Evolutionary conservation across 2,113 vertebrate genomes (phyloP).

Genomic region (Caranx ignobilis): DNA sequence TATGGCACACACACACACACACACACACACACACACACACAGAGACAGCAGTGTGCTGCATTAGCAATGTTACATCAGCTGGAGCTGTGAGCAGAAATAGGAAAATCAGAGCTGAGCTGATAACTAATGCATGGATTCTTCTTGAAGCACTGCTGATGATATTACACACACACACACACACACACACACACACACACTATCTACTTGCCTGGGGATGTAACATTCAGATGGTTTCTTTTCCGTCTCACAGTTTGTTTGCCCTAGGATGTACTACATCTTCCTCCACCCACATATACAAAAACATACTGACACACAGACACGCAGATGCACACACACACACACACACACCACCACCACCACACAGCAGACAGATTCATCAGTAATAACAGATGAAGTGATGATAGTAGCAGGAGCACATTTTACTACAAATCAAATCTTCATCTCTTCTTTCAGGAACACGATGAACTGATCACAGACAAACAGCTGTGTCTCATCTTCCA

Average conservation of each 20-base stretch:
- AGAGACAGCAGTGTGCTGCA: conserved; percentile 14
- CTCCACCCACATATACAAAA: background rate
- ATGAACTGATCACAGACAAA: too few relatives aligned
- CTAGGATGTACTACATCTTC: conserved; percentile 1
- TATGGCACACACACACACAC: conserved; percentile 3
- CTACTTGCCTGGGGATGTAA: conserved; percentile 6
- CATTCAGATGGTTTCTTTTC: conserved; percentile 21
- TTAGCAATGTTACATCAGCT: conserved; percentile 50
- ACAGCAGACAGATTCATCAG: background rate
- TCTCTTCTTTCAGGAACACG: too few relatives aligned
- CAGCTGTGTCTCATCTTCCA: too few relatives aligned
- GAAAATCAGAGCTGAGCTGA: conserved; percentile 47
- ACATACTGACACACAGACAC: conserved; percentile 2
- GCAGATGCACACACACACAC: conserved; percentile 11
- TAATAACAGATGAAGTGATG: background rate
- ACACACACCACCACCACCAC: background rate
- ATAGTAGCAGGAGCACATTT: background rate
- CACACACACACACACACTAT: background rate
- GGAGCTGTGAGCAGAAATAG: conserved; percentile 43
- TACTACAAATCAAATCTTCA: background rate
- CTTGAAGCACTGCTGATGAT: conserved; percentile 47
- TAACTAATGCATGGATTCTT: conserved; percentile 55
- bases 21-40: conserved; percentile 15
- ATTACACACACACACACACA: background rate
- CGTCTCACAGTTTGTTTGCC: conserved; percentile 17